Conservation (phyloP, 2,113 vertebrate species). For the Serinus canaria region DNA sequence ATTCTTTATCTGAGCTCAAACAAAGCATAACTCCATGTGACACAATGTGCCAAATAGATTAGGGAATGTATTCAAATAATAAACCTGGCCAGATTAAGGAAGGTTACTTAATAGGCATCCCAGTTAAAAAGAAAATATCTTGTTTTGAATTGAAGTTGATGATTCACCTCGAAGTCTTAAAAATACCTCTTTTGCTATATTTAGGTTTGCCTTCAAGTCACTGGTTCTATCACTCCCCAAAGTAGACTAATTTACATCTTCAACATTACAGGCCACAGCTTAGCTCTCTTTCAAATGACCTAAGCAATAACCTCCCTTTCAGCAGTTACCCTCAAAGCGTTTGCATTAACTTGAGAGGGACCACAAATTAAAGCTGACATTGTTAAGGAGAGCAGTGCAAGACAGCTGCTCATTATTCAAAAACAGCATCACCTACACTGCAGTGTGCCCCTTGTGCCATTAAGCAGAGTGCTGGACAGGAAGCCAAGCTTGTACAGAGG, state of each 20-base stretch:
- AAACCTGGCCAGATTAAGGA: neutral
- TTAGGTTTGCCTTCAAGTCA: slow-evolving; percentile 39
- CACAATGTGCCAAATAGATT: neutral
- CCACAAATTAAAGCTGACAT: neutral
- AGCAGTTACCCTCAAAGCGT: neutral
- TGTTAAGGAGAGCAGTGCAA: neutral
- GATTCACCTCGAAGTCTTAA: slow-evolving; percentile 35
- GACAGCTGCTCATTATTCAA: neutral
- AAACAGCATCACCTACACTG: neutral
- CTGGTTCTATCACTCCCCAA: neutral
- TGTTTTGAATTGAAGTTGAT: slow-evolving; percentile 36
- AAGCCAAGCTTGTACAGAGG: neutral
- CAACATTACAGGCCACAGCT: neutral
- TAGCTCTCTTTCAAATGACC: neutral
- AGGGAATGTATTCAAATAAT: neutral
- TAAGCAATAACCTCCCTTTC: neutral
- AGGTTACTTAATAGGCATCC: slow-evolving; percentile 17
- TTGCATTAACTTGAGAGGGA: neutral
- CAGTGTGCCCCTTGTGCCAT: neutral
- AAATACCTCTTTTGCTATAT: slow-evolving; percentile 15
- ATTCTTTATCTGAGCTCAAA: slow-evolving; percentile 22
- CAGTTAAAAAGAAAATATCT: slow-evolving; percentile 5
- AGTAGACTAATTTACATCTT: slow-evolving; percentile 41
- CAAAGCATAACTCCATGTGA: slow-evolving; percentile 2
- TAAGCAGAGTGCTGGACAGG: neutral